These are phyloP conservation scores for Hyles vespertilio DNA, from an alignment of 1,140 invertebrate species.

Conservation along the genomic window DNA sequence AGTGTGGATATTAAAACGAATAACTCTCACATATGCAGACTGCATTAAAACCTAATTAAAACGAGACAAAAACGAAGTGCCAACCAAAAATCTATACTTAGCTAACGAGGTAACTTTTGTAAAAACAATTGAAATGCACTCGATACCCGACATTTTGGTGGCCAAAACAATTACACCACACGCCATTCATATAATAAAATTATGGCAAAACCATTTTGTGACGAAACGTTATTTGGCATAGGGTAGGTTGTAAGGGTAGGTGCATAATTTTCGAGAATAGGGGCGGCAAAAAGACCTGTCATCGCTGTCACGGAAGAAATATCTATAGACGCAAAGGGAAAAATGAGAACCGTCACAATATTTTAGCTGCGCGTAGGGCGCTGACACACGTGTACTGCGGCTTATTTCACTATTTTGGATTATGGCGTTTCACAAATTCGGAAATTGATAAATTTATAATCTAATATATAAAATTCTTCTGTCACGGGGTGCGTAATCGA, in stretches of 20 bases:
- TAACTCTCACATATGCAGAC: no score
- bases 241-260: constrained; percentile 44
- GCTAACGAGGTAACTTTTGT: no score
- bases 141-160: not conserved
- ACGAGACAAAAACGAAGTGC: no score
- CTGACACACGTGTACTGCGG: constrained; percentile 23
- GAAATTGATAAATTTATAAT: not conserved
- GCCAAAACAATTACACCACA: constrained; percentile 41
- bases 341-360: constrained; percentile 62
- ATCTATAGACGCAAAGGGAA: constrained; percentile 53
- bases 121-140: no score
- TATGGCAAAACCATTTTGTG: constrained; percentile 61
- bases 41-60: no score
- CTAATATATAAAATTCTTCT: no score
- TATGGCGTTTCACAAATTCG: not conserved
- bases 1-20: no score
- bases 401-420: constrained; percentile 8
- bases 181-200: constrained; percentile 59
- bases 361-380: constrained; percentile 41
- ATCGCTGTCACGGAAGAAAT: constrained; percentile 53
- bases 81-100: no score
- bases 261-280: constrained; percentile 60
- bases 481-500: no score
- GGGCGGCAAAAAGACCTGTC: constrained; percentile 65
- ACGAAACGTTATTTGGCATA: constrained; percentile 48